These are phyloP conservation scores for Tyrophagus putrescentiae DNA, from an alignment of 1,140 invertebrate species.

Conservation along the genomic window DNA sequence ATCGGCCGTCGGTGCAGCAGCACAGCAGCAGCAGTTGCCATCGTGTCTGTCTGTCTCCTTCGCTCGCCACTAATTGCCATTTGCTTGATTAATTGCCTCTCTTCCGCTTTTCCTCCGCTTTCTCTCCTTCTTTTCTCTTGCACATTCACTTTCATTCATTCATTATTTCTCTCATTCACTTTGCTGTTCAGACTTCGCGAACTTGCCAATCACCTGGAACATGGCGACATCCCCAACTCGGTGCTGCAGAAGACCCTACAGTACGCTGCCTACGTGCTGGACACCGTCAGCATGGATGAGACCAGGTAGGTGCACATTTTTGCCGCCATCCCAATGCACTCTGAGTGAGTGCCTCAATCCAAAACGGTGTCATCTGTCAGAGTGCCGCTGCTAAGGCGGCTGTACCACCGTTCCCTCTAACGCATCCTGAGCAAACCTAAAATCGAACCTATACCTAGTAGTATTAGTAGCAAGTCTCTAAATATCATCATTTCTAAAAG, in stretches of 20 bases:
- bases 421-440: no score
- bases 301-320: slow-evolving; percentile 51
- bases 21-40: no score
- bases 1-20: no score
- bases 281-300: slow-evolving; percentile 73
- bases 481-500: not conserved
- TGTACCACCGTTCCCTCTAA: no score
- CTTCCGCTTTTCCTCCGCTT: no score
- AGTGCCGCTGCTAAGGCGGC: no score
- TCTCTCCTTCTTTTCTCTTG: not conserved
- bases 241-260: slow-evolving; percentile 66
- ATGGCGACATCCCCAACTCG: slow-evolving; percentile 62
- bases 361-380: no score
- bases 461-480: not conserved
- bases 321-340: not conserved
- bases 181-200: slow-evolving; percentile 66
- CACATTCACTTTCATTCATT: not conserved
- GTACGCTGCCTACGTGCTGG: slow-evolving; percentile 67
- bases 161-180: slow-evolving; percentile 29
- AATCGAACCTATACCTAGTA: not conserved
- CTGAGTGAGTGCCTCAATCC: not conserved
- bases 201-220: slow-evolving; percentile 58
- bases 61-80: no score
- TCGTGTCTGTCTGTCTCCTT: no score
- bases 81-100: slow-evolving; percentile 4